These are phyloP conservation scores for Lates japonicus DNA, from an alignment of 2,797 vertebrate genomes.

Conservation along the genomic window DNA sequence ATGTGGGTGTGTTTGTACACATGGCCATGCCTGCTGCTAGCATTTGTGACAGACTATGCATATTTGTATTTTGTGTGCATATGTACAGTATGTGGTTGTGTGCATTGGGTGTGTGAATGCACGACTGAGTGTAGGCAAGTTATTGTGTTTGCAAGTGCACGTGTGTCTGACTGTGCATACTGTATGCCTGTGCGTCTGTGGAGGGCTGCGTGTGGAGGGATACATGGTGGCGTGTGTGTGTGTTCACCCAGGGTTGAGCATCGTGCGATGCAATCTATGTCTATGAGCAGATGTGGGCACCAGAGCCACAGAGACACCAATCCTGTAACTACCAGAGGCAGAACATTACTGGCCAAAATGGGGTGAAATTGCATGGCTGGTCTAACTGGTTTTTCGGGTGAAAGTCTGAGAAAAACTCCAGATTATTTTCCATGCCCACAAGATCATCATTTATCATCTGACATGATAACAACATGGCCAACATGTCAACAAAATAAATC, in stretches of 20 bases:
- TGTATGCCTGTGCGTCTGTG: neutral
- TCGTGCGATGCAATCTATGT: constrained; percentile 40
- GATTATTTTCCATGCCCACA: constrained; percentile 73
- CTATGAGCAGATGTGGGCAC: constrained; percentile 71
- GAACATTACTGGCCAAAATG: constrained; percentile 65
- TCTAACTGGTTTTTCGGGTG: constrained; percentile 56
- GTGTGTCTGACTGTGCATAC: neutral
- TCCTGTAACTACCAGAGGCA: constrained; percentile 69
- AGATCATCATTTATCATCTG: constrained; percentile 74
- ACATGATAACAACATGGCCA: constrained; percentile 73
- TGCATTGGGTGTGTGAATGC: constrained; percentile 22
- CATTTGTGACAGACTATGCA: constrained; percentile 32
- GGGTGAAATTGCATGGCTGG: constrained; percentile 71
- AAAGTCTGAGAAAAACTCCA: constrained; percentile 70
- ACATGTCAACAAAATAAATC: constrained; percentile 59
- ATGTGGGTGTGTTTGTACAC: constrained; percentile 64
- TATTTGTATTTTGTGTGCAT: constrained; percentile 24
- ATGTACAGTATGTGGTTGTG: neutral
- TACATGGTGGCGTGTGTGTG: constrained; percentile 22
- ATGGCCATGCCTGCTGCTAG: constrained; percentile 44
- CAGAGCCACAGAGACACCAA: constrained; percentile 62
- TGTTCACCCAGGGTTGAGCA: constrained; percentile 51
- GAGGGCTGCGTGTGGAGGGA: neutral
- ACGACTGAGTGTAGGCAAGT: constrained; percentile 8
- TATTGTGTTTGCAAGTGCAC: constrained; percentile 11